These are phyloP conservation scores for Noctua fimbriata DNA, from an alignment of 2,888 invertebrate genomes.

Conservation along the genomic window DNA sequence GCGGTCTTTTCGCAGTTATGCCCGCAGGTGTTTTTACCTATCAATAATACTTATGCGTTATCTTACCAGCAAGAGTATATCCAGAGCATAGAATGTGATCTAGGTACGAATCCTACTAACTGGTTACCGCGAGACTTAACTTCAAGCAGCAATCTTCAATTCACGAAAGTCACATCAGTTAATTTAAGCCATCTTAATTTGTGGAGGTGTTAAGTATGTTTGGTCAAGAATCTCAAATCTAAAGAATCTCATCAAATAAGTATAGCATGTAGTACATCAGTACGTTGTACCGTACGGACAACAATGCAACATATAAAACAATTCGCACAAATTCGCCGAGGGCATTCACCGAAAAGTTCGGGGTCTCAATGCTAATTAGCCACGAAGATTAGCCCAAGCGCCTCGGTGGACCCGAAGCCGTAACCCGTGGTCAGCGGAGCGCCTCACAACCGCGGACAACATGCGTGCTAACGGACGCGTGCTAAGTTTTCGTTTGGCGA, in stretches of 20 bases:
- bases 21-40: not conserved
- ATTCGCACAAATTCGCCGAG: constrained; percentile 74
- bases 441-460: constrained; percentile 82
- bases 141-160: not conserved
- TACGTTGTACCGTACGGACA: constrained; percentile 45
- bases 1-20: not conserved
- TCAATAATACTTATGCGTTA: not conserved
- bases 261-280: constrained; percentile 2
- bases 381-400: constrained; percentile 81
- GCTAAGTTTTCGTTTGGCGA: constrained; percentile 61
- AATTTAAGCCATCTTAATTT: constrained; percentile 2
- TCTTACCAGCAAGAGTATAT: not conserved
- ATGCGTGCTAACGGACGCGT: constrained; percentile 83
- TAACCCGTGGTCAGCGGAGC: constrained; percentile 77
- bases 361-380: constrained; percentile 84
- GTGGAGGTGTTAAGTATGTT: constrained; percentile 13
- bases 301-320: constrained; percentile 67
- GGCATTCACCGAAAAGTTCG: constrained; percentile 87
- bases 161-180: constrained; percentile 3
- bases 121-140: not conserved
- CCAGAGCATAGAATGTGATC: not conserved
- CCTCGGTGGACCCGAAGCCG: constrained; percentile 62
- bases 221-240: constrained; percentile 39
- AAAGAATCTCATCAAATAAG: constrained; percentile 39
- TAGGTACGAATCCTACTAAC: not conserved